Evolutionary conservation across 2,797 vertebrate genomes (phyloP), one percentile per base, ranked within the genome.

Genomic region (Labroides dimidiatus): DNA sequence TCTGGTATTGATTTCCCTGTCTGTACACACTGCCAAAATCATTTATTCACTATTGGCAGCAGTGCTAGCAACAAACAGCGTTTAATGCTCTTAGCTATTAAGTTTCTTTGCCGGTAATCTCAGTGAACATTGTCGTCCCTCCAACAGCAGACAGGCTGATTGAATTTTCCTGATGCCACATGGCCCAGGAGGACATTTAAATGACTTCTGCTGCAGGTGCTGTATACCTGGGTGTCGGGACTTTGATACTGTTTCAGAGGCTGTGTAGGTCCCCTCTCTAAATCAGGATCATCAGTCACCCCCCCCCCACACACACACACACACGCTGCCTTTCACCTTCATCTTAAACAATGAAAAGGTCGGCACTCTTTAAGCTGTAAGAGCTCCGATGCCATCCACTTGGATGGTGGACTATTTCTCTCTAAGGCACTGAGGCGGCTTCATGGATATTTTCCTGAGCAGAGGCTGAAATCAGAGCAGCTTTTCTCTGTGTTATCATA

Each of bases 1-100:
- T 95, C 93, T 94, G 93, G 94, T 97, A 98, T 98, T 95, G 97
- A 98, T 97, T 97, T 96, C 95, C 92, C 95, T 95, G 96, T 97
- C 97, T 94, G 92, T 93, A 93, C 87, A 93, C 93, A 90, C 94
- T 94, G 95, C 96, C 95, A 95, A 95, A 96, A 95, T 95, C 95
- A 97, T 98, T 96, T 96, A 97, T 98, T 97, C 95, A 95, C 94
- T 95, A 94, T 95, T 96, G 97, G 96, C 96, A 96, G 90, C 82
- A 45, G 93, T 87, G 95, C 96, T 95, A 94, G 91, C 91, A 95
- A 94, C 95, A 93, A 95, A 93, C 92, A 92, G 90, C 90, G 69
- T 91, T 91, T 93, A 95, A 95, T 93, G 93, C 92, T 93, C 94
- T 96, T 93, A 93, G 93, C 93, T 83, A 91, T 93, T 94, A 93